phyloP scores from a whole-genome alignment of 2,113 vertebrate species.

The Amblyopsis rosae region DNA sequence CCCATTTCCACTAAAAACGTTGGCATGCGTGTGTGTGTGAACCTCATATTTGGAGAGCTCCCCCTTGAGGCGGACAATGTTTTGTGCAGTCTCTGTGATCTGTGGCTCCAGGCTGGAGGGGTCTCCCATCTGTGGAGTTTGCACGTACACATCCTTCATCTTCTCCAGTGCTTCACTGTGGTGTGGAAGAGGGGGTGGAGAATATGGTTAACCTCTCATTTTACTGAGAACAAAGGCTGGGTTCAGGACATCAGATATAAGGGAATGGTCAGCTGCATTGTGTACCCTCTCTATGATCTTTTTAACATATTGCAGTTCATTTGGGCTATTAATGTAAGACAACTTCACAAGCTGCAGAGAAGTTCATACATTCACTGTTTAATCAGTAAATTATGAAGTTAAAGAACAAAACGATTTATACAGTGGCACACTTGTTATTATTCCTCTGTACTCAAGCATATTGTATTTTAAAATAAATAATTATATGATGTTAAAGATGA shows the following conservation, averaged over 20 bases:
- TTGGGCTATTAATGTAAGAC: too few species aligned
- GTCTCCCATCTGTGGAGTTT: slow-evolving; percentile 93
- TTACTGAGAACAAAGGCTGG: neutral
- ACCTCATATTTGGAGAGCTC: slow-evolving; percentile 95
- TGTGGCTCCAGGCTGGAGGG: slow-evolving; percentile 90
- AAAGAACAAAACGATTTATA: too few species aligned
- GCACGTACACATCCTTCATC: slow-evolving; percentile 95
- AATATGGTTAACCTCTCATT: neutral
- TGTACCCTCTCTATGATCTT: too few species aligned
- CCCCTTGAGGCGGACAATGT: slow-evolving; percentile 83
- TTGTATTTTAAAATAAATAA: too few species aligned
- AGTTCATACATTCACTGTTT: too few species aligned
- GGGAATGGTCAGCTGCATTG: neutral
- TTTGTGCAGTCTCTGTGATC: slow-evolving; percentile 86
- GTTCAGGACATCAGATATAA: slow-evolving; percentile 11
- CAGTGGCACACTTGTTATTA: too few species aligned
- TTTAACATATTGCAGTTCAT: too few species aligned
- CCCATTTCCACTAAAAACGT: neutral
- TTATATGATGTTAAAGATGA: too few species aligned
- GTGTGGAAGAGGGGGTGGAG: neutral
- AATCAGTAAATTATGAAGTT: too few species aligned
- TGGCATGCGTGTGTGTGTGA: slow-evolving; percentile 3
- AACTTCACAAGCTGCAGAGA: too few species aligned
- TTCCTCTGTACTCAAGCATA: too few species aligned
- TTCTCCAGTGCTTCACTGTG: slow-evolving; percentile 89